Evolutionary conservation across 2,797 vertebrate species (phyloP).

Genomic region (Sarcoramphus papa): DNA sequence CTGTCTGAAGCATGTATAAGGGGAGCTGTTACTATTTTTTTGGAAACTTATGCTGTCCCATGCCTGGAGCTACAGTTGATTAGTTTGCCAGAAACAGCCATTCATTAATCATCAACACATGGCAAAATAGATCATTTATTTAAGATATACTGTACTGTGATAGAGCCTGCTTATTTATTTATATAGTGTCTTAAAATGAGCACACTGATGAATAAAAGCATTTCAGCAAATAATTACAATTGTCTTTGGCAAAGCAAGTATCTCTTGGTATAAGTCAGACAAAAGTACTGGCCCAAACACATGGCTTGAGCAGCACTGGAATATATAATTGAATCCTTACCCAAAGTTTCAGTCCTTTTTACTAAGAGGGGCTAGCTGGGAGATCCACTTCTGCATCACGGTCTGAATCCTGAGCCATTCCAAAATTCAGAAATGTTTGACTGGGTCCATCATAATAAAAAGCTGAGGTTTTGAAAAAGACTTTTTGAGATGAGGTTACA

Average conservation of each 20-base stretch:
- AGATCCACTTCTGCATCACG: not conserved
- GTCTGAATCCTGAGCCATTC: not conserved
- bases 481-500: not conserved
- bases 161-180: not conserved
- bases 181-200: not conserved
- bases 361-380: not conserved
- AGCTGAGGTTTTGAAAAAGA: not conserved
- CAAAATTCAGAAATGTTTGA: not conserved
- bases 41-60: not conserved
- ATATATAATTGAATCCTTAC: not conserved
- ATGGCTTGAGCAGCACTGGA: not conserved
- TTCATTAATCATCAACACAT: conserved; percentile 30
- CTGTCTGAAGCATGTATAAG: conserved; percentile 29
- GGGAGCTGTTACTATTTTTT: conserved; percentile 25
- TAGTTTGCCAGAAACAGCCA: conserved; percentile 42
- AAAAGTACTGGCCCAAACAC: not conserved
- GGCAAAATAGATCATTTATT: not conserved
- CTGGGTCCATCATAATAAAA: not conserved
- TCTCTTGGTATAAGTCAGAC: not conserved
- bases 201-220: not conserved
- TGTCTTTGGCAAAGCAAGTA: not conserved
- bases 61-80: conserved; percentile 35
- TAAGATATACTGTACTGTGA: not conserved
- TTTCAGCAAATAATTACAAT: not conserved
- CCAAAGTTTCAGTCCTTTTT: not conserved